phyloP scores from a whole-genome alignment of 2,113 vertebrate species.

The Rhegmatorhina hoffmannsi region DNA sequence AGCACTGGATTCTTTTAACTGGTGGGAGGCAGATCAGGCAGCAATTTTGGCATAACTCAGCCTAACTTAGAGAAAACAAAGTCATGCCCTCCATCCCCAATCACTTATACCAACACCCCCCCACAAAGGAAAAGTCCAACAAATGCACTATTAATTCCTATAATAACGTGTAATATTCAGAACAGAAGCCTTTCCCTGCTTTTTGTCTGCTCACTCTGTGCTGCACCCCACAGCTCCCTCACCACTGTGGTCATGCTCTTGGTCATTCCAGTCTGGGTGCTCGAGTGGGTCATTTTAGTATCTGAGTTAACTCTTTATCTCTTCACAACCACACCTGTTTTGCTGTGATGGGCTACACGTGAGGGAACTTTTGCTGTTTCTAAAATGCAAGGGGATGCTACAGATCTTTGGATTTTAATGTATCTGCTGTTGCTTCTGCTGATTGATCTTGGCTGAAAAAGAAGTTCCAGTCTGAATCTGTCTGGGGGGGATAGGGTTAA shows the following conservation, averaged over 20 bases:
- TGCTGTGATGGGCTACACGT: not conserved
- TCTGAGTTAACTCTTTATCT: not conserved
- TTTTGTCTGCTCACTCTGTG: not conserved
- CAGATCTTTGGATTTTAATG: not conserved
- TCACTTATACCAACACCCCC: not conserved
- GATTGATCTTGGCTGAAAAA: not conserved
- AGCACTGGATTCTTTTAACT: not conserved
- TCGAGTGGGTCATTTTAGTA: not conserved
- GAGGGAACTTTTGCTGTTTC: not conserved
- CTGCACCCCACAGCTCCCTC: not conserved
- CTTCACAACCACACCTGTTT: not conserved
- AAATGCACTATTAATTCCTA: not conserved
- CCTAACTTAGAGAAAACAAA: not conserved
- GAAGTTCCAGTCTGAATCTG: not conserved
- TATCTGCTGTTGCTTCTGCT: not conserved
- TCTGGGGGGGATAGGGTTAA: not conserved
- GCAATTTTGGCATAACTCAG: not conserved
- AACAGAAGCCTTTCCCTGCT: not conserved
- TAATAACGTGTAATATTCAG: not conserved
- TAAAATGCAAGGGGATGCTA: not conserved
- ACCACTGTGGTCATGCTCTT: not conserved
- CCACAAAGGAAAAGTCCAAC: not conserved
- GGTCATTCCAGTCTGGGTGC: not conserved
- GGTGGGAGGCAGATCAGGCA: not conserved
- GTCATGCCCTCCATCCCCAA: not conserved